phyloP scores from a whole-genome alignment of 2,113 vertebrate species.

The Oxyura jamaicensis region DNA sequence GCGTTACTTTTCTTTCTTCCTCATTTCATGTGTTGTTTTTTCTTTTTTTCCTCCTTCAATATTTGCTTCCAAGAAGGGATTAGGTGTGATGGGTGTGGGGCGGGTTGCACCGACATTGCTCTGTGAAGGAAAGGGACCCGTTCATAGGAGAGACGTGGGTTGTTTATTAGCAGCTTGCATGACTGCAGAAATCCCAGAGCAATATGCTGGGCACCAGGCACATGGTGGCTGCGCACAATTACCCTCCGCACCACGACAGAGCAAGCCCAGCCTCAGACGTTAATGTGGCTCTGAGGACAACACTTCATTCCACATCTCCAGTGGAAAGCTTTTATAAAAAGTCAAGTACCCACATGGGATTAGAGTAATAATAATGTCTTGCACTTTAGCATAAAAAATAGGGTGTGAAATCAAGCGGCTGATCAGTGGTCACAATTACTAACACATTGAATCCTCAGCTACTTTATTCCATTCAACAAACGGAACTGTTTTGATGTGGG shows the following conservation, averaged over 20 bases:
- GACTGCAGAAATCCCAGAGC: slow-evolving; percentile 12
- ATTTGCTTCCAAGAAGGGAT: slow-evolving; percentile 48
- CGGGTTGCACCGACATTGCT: not conserved
- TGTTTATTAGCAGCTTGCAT: slow-evolving; percentile 23
- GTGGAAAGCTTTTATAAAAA: slow-evolving; percentile 6
- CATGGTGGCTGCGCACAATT: not conserved
- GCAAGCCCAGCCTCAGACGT: not conserved
- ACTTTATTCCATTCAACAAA: not conserved
- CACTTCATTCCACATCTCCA: not conserved
- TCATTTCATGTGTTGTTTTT: not conserved
- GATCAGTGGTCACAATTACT: not conserved
- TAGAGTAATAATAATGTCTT: not conserved
- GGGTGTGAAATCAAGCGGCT: slow-evolving; percentile 7
- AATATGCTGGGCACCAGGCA: not conserved
- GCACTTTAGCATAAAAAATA: not conserved
- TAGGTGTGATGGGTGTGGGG: slow-evolving; percentile 4
- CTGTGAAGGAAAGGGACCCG: not conserved
- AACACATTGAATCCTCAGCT: not conserved
- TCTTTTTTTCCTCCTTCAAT: not conserved
- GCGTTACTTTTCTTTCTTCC: slow-evolving; percentile 26
- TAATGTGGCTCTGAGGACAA: not conserved
- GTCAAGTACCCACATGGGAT: not conserved
- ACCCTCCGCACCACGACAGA: not conserved
- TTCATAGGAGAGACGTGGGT: not conserved
- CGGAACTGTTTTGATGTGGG: not conserved